A percentile compares a stretch with the other conserved stretches of the same genome.
phyloP scores from a whole-genome alignment of 2,113 vertebrate genomes.

The Numida meleagris region DNA sequence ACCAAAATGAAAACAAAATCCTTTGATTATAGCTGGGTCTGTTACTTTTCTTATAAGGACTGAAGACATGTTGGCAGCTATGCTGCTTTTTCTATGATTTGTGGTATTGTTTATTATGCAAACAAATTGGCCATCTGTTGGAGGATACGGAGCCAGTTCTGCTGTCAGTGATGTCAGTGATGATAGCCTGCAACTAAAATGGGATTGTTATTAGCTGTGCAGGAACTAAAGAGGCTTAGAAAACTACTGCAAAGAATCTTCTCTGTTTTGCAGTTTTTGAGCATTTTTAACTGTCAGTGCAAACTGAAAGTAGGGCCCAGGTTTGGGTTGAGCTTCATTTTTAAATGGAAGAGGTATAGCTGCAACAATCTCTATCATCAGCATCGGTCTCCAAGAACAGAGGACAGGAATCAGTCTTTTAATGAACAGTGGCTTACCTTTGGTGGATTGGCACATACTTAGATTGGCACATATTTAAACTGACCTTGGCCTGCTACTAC shows the following conservation, averaged over 20 bases:
- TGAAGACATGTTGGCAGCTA: slow-evolving; percentile 6
- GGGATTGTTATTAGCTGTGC: neutral
- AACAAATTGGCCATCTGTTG: slow-evolving; percentile 49
- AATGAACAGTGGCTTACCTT: neutral
- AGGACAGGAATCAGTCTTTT: neutral
- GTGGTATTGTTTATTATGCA: slow-evolving; percentile 45
- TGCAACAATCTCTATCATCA: neutral
- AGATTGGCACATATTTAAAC: neutral
- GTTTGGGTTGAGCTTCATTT: neutral
- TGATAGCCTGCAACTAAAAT: neutral
- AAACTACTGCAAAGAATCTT: neutral
- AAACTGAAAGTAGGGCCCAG: neutral
- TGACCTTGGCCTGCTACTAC: neutral
- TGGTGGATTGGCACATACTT: neutral
- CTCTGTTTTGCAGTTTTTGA: neutral
- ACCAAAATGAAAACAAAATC: slow-evolving; percentile 21
- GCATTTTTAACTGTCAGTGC: neutral
- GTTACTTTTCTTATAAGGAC: neutral
- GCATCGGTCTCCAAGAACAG: neutral
- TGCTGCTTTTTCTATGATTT: slow-evolving; percentile 39
- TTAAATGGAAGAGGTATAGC: neutral
- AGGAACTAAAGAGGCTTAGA: neutral
- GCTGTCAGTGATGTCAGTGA: slow-evolving; percentile 13
- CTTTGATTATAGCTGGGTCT: neutral
- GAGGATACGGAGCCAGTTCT: slow-evolving; percentile 22